phyloP scores from a whole-genome alignment of 1,140 invertebrate species.

The Sycobia sp. region DNA sequence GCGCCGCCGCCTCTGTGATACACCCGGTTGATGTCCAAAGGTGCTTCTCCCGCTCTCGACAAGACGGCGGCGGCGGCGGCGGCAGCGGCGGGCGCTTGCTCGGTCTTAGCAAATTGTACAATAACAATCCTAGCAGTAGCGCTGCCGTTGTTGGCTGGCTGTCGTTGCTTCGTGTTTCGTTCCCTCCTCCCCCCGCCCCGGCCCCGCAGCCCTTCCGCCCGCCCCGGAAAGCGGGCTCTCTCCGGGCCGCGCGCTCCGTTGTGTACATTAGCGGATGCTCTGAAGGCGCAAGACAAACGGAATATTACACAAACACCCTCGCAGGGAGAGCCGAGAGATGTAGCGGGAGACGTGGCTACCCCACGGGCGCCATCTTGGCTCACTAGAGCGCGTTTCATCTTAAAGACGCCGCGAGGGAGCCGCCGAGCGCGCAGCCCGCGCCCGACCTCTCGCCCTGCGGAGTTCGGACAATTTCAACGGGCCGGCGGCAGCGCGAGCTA shows the following conservation, averaged over 20 bases:
- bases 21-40: conserved; percentile 61
- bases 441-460: conserved; percentile 27
- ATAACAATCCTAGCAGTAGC: conserved; percentile 60
- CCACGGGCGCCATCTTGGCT: conserved; percentile 44
- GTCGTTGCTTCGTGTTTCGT: conserved; percentile 31
- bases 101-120: conserved; percentile 63
- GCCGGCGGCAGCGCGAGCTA: conserved; percentile 38
- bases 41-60: conserved; percentile 56
- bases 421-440: conserved; percentile 25
- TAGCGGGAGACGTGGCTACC: neutral
- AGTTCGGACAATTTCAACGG: conserved; percentile 54
- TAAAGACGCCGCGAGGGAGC: conserved; percentile 34
- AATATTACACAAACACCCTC: conserved; percentile 63
- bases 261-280: conserved; percentile 62
- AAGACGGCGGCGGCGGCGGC: conserved; percentile 42
- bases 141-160: conserved; percentile 46
- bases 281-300: conserved; percentile 62
- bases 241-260: conserved; percentile 49
- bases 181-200: conserved; percentile 40
- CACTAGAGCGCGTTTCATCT: conserved; percentile 52
- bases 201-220: neutral
- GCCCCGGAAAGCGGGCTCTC: neutral
- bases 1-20: conserved; percentile 46
- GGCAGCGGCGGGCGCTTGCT: too few species aligned
- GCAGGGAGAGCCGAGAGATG: conserved; percentile 24